These are phyloP conservation scores for Lordiphosa stackelbergi DNA, from an alignment of 1,140 invertebrate species.

Conservation along the genomic window DNA sequence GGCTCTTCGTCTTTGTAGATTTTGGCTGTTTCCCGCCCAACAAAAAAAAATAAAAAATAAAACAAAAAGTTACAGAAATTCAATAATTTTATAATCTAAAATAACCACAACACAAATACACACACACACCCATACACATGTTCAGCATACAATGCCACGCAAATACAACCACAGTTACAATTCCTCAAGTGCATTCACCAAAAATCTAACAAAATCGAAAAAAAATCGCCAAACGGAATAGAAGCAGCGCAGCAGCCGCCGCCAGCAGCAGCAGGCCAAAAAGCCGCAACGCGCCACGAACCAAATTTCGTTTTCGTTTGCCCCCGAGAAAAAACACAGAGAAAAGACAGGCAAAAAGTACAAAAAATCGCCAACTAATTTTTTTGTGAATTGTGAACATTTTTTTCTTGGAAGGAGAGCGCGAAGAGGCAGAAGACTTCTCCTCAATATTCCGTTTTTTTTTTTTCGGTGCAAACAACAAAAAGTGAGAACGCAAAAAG, in stretches of 20 bases:
- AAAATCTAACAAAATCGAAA: constrained; percentile 5
- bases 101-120: constrained; percentile 9
- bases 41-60: constrained; percentile 43
- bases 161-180: constrained; percentile 14
- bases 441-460: not conserved
- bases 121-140: constrained; percentile 5
- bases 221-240: not conserved
- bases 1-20: constrained; percentile 63
- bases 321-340: not conserved
- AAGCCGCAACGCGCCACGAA: constrained; percentile 11
- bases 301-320: constrained; percentile 16
- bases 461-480: no score
- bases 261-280: constrained; percentile 2
- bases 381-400: constrained; percentile 9
- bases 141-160: constrained; percentile 7
- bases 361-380: no score
- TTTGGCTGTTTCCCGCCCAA: constrained; percentile 70
- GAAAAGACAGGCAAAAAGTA: constrained; percentile 10
- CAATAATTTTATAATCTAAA: constrained; percentile 22
- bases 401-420: not conserved
- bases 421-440: not conserved
- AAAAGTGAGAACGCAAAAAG: no score
- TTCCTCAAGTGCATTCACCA: constrained; percentile 10
- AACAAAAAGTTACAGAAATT: constrained; percentile 15
- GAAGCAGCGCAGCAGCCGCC: constrained; percentile 1